Percentiles rank a stretch among this genome's conserved stretches.
Evolutionary conservation across 1,140 invertebrate species (phyloP).

Genomic region (Oncopodura yosiiana): DNA sequence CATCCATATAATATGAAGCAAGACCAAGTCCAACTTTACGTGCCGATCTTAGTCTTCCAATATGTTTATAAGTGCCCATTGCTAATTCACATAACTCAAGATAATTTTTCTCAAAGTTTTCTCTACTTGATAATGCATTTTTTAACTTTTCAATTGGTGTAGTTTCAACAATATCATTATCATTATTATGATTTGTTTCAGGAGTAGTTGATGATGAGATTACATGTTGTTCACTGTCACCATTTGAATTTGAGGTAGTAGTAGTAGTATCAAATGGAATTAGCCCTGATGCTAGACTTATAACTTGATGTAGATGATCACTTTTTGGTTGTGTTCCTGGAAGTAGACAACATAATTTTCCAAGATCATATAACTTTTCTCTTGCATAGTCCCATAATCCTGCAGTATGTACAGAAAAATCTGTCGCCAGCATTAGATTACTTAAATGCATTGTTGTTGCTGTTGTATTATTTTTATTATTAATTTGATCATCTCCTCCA

Average conservation of each 20-base stretch:
- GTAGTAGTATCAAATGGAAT: conserved; percentile 35
- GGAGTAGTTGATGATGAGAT: not conserved
- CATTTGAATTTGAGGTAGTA: not conserved
- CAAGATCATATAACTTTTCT: conserved; percentile 81
- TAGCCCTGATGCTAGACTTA: conserved; percentile 81
- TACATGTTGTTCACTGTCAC: not conserved
- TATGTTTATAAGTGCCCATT: conserved; percentile 94
- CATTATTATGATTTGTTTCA: not conserved
- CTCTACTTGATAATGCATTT: conserved; percentile 79
- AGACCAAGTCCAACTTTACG: conserved; percentile 77
- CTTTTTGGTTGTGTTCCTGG: conserved; percentile 66
- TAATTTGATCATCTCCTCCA: not conserved
- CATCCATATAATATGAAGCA: conserved; percentile 76
- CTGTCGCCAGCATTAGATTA: conserved; percentile 35
- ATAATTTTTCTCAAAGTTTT: conserved; percentile 80
- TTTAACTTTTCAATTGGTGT: conserved; percentile 75
- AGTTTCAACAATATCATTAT: conserved; percentile 3
- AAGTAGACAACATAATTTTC: conserved; percentile 81
- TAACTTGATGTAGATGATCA: conserved; percentile 78
- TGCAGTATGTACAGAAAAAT: conserved; percentile 79
- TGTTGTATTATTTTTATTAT: not conserved
- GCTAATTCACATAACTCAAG: conserved; percentile 86
- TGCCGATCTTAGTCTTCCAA: conserved; percentile 72
- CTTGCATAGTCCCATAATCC: conserved; percentile 83
- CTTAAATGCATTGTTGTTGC: no score